Base-by-base conservation (phyloP, 2,888 invertebrate species). In the Abrostola tripartita region DNA sequence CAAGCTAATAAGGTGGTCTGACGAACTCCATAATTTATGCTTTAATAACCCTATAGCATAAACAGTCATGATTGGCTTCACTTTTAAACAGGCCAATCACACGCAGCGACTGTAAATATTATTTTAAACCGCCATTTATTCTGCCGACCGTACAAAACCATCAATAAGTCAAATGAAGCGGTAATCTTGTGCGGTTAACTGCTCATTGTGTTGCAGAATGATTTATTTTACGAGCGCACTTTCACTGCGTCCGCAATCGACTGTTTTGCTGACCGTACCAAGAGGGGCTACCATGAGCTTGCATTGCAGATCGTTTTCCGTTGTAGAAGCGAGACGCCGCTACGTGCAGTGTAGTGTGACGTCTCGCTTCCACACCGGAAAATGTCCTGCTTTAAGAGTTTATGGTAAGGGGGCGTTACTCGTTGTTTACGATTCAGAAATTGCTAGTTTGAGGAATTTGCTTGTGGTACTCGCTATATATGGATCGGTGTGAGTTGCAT, bases 151-250 rank as follows among this genome's bases (percentile, higher is more conserved):
- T 85, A 83, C 84, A 78, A 76, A 77, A 78, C 81, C 84, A 82
- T 85, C 86, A 86, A 89, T 88, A 88, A 85, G 85, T 88, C 88
- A 89, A 89, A 88, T 87, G 88, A 88, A 89, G 89, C 89, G 79
- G 89, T 87, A 89, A 87, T 86, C 84, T 83, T 79, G 81, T 78
- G 82, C 81, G 83, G 82, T 86, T 88, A 90, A 90, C 88, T 87
- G 87, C 88, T 89, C 88, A 91, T 92, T 90, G 90, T 91, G 86
- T 84, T 83, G 76, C 80, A 73, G 83, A 83, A 76, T 92, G 92
- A 92, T 92, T 92, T 92, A 92, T 91, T 88, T 88, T 86, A 88
- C 87, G 89, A 86, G 79, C 77, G 81, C 82, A 90, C 92, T 92
- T 91, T 90, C 91, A 88, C 89, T 88, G 85, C 79, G 78, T 71